Percentiles rank a stretch among this genome's conserved stretches.
Evolutionary conservation across 23 tunicate genomes (phyloP).

Genomic region (Oikopleura albicans): DNA sequence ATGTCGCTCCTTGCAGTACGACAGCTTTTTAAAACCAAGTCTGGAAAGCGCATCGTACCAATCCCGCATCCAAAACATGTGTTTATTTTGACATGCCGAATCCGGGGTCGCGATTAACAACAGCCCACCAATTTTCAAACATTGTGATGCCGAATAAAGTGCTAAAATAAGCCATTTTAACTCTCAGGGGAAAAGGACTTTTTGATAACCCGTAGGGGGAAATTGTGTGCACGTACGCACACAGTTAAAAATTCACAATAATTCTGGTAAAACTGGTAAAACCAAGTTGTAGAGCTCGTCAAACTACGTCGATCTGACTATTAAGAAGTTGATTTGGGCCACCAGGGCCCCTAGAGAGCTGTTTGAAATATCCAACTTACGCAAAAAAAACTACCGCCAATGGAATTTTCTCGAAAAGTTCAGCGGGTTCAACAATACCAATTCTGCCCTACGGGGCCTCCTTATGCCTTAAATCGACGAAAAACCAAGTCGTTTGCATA

Average conservation of each 20-base stretch:
- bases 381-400: not conserved
- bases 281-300: too few relatives aligned
- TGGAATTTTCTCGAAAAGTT: not conserved
- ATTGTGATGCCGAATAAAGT: not conserved
- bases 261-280: too few relatives aligned
- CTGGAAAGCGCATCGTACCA: not conserved
- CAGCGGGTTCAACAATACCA: not conserved
- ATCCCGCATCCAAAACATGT: not conserved
- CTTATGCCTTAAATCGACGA: too few relatives aligned
- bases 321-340: too few relatives aligned
- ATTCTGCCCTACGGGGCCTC: too few relatives aligned
- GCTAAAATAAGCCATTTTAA: not conserved
- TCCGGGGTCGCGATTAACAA: constrained; percentile 6
- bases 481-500: too few relatives aligned
- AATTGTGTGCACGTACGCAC: too few relatives aligned
- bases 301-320: too few relatives aligned
- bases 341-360: not conserved
- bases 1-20: not conserved
- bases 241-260: too few relatives aligned
- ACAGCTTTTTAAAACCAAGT: not conserved
- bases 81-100: constrained; percentile 13
- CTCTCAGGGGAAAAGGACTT: too few relatives aligned
- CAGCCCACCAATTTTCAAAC: not conserved
- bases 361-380: not conserved
- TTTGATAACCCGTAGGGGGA: too few relatives aligned